Evolutionary conservation across 2,888 invertebrate genomes (phyloP).

Genomic region (Aporophyla lueneburgensis): DNA sequence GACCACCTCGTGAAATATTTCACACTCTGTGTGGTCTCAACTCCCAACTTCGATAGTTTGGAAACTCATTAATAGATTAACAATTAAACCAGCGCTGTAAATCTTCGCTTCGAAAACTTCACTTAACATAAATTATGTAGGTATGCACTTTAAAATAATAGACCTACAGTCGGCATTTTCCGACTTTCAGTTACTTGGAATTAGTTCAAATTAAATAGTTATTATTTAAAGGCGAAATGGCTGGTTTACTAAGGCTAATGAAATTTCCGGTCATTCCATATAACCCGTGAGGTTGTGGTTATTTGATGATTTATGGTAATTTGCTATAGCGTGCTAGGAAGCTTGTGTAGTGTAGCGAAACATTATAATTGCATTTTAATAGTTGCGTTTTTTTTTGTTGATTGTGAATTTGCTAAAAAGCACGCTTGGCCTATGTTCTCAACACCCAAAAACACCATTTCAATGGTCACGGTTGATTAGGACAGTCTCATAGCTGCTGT

Average conservation of each 20-base stretch:
- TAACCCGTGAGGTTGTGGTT: constrained; percentile 48
- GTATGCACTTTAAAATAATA: constrained; percentile 52
- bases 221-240: constrained; percentile 43
- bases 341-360: constrained; percentile 51
- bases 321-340: constrained; percentile 49
- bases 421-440: constrained; percentile 12
- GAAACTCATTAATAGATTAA: constrained; percentile 65
- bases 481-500: not conserved
- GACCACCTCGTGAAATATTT: constrained; percentile 74
- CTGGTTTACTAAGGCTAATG: constrained; percentile 28
- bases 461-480: constrained; percentile 1
- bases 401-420: constrained; percentile 6
- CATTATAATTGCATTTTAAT: constrained; percentile 47
- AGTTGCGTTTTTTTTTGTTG: constrained; percentile 34
- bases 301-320: constrained; percentile 43
- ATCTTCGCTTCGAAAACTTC: constrained; percentile 51
- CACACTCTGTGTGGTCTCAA: constrained; percentile 73
- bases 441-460: constrained; percentile 36
- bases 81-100: constrained; percentile 62
- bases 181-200: constrained; percentile 33
- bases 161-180: constrained; percentile 33
- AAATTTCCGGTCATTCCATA: constrained; percentile 37
- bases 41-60: constrained; percentile 52
- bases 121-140: constrained; percentile 61
- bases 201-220: constrained; percentile 42